These are phyloP conservation scores for Odontocerum albicorne DNA, from an alignment of 2,888 invertebrate species.

Conservation along the genomic window DNA sequence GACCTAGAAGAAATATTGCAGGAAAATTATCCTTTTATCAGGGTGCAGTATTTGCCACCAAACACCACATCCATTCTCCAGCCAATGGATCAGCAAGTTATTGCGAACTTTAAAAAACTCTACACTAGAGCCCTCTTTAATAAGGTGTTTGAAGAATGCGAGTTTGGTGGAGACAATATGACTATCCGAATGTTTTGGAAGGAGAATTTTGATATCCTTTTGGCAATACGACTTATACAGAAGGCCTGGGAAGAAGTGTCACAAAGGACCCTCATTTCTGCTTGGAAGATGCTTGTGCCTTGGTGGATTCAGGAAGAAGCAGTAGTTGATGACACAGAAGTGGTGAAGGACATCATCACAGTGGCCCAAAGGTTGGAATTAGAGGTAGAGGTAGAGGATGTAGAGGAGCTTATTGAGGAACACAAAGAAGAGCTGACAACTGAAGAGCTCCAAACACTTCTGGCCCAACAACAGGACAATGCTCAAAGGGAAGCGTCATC, in stretches of 20 bases:
- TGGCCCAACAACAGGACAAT: constrained; percentile 31
- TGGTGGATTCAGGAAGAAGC: constrained; percentile 17
- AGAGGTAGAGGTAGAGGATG: constrained; percentile 28
- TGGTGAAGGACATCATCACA: constrained; percentile 30
- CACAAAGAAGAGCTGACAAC: constrained; percentile 31
- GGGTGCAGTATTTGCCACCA: constrained; percentile 12
- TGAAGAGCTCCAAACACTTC: constrained; percentile 32
- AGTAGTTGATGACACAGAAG: constrained; percentile 14
- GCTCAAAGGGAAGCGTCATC: constrained; percentile 32
- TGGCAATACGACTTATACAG: constrained; percentile 26
- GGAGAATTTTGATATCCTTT: constrained; percentile 23
- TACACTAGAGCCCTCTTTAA: constrained; percentile 9
- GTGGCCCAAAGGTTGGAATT: constrained; percentile 28
- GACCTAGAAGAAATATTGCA: constrained; percentile 28
- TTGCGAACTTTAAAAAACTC: constrained; percentile 27
- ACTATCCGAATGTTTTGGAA: constrained; percentile 27
- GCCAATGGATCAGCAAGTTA: no score
- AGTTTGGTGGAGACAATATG: constrained; percentile 22
- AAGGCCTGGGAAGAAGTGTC: constrained; percentile 27
- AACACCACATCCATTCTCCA: no score
- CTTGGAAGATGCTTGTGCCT: constrained; percentile 33
- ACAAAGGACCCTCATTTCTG: constrained; percentile 22
- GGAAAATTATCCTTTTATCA: constrained; percentile 30
- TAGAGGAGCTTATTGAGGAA: constrained; percentile 23
- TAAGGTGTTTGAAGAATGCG: constrained; percentile 13